These are phyloP conservation scores for Ellobius talpinus DNA, from an alignment of 2,113 vertebrate genomes.

Conservation along the genomic window DNA sequence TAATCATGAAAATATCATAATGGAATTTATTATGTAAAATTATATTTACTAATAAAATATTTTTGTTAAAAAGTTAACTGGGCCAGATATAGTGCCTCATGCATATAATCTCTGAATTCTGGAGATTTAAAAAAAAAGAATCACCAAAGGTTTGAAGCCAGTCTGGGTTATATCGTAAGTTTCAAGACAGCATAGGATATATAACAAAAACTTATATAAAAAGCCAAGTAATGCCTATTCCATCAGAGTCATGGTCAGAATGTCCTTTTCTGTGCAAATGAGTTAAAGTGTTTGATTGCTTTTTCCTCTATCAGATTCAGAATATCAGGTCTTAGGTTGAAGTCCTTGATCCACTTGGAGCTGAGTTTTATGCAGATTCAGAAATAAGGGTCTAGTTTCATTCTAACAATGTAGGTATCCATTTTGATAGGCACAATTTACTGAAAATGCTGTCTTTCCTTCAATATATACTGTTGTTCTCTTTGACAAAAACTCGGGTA, in stretches of 20 bases:
- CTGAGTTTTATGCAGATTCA: not conserved
- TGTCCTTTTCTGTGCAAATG: not conserved
- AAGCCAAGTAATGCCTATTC: not conserved
- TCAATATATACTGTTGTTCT: not conserved
- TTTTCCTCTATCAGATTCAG: not conserved
- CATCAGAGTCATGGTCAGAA: not conserved
- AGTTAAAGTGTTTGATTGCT: not conserved
- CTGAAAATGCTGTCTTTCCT: not conserved
- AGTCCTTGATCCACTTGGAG: not conserved
- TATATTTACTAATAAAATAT: not conserved
- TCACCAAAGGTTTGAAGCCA: not conserved
- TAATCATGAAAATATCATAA: not conserved
- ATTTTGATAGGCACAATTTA: not conserved
- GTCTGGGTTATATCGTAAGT: not conserved
- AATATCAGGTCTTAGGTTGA: not conserved
- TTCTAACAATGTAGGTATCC: not conserved
- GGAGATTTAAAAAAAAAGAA: not conserved
- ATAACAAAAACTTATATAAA: not conserved
- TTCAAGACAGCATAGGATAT: not conserved
- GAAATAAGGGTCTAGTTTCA: not conserved
- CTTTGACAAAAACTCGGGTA: not conserved
- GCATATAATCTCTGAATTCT: not conserved
- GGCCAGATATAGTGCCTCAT: not conserved
- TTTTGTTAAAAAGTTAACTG: not conserved
- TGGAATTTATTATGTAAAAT: not conserved